These are phyloP conservation scores for Tetramorium bicarinatum DNA, from an alignment of 2,888 invertebrate genomes.

Conservation along the genomic window DNA sequence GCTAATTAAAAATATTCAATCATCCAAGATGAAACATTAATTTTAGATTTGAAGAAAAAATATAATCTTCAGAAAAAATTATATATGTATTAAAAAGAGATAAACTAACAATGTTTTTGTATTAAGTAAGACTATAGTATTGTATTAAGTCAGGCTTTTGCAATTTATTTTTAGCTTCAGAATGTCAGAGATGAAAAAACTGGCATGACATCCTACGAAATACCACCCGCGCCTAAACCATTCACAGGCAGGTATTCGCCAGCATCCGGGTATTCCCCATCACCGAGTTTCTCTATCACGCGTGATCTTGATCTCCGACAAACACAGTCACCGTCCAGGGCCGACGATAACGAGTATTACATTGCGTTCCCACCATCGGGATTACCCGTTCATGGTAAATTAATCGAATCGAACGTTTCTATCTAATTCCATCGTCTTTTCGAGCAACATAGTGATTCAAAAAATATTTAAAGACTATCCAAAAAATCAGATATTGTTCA, in stretches of 20 bases:
- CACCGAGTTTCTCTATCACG: slow-evolving; percentile 73
- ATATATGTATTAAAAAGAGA: neutral
- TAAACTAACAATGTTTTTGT: neutral
- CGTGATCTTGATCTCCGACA: slow-evolving; percentile 78
- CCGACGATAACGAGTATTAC: slow-evolving; percentile 86
- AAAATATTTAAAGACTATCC: neutral
- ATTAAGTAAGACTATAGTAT: neutral
- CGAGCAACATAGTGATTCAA: neutral
- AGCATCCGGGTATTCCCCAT: slow-evolving; percentile 71
- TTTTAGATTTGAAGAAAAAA: neutral
- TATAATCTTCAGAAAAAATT: neutral
- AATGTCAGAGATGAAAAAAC: slow-evolving; percentile 80
- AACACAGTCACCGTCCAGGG: slow-evolving; percentile 78
- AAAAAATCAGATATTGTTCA: neutral
- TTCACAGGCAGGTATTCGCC: slow-evolving; percentile 83
- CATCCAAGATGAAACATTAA: neutral
- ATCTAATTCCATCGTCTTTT: neutral
- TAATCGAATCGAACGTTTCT: slow-evolving; percentile 31
- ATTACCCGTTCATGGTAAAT: slow-evolving; percentile 86
- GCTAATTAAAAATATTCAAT: neutral
- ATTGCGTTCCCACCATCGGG: slow-evolving; percentile 88
- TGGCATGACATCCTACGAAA: slow-evolving; percentile 86
- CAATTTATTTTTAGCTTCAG: slow-evolving; percentile 69
- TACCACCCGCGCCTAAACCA: slow-evolving; percentile 87
- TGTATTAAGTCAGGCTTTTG: neutral